Percentiles rank a stretch among this genome's conserved stretches.
phyloP scores from a whole-genome alignment of 37 sponge, comb jelly and placozoan genomes.

The Eunapius fragilis region DNA sequence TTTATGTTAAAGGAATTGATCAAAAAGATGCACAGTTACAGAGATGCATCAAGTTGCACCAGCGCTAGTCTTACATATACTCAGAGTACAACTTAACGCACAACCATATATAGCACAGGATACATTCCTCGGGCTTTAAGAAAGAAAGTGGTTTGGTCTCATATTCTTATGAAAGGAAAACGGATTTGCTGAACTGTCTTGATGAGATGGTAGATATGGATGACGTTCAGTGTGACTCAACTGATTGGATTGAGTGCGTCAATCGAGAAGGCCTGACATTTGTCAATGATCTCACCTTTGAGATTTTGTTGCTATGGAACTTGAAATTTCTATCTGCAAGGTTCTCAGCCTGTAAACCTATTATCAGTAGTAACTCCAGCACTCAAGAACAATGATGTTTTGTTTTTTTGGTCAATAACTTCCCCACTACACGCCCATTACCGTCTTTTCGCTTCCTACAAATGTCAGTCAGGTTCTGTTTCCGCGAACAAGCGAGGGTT shows the following conservation, averaged over 20 bases:
- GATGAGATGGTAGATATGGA: constrained; percentile 7
- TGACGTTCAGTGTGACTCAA: constrained; percentile 2
- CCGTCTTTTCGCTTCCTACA: too few species aligned
- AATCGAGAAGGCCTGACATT: constrained; percentile 19
- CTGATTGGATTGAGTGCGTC: constrained; percentile 16
- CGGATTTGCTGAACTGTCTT: background rate
- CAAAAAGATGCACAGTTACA: too few species aligned
- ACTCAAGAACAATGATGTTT: constrained; percentile 5
- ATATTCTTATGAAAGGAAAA: constrained; percentile 9
- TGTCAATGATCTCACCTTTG: constrained; percentile 15
- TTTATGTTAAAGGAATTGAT: too few species aligned
- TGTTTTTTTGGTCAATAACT: background rate
- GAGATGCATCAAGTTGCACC: too few species aligned
- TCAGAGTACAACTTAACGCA: constrained; percentile 16
- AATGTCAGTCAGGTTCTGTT: too few species aligned
- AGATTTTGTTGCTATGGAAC: constrained; percentile 15
- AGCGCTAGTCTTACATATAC: too few species aligned
- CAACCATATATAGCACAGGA: constrained; percentile 13
- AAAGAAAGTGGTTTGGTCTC: constrained; percentile 13
- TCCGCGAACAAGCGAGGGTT: too few species aligned
- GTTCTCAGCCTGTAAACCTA: background rate
- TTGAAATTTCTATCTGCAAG: constrained; percentile 1
- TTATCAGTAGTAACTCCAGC: background rate
- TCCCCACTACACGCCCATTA: too few species aligned
- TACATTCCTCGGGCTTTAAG: constrained; percentile 19